Percentiles rank a stretch among this genome's conserved stretches.
Conservation (phyloP, 2,797 vertebrate genomes). For the Potorous gilbertii region DNA sequence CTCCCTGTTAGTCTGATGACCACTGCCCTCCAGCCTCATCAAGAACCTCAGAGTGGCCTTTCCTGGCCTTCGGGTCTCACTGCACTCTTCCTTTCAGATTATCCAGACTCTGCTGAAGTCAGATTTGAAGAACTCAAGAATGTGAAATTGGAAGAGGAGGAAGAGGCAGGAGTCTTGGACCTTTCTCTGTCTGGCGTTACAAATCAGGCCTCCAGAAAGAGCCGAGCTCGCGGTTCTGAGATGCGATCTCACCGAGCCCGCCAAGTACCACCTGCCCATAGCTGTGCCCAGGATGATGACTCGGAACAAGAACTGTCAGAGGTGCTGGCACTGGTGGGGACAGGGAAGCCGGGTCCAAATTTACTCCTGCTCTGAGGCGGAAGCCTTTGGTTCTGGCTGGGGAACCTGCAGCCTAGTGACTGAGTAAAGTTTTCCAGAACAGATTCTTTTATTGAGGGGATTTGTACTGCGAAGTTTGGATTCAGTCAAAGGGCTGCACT, state of each 20-base stretch:
- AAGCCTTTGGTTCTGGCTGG: neutral
- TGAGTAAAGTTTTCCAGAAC: too few species aligned
- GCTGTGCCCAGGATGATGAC: constrained; percentile 89
- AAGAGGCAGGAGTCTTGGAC: constrained; percentile 82
- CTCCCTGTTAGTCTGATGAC: neutral
- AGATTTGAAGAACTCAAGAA: constrained; percentile 87
- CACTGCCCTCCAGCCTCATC: neutral
- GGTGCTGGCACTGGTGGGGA: constrained; percentile 76
- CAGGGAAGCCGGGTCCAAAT: neutral
- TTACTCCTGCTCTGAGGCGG: neutral
- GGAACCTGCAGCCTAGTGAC: too few species aligned
- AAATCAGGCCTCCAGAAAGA: neutral
- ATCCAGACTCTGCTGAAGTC: constrained; percentile 77
- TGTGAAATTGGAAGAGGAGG: constrained; percentile 81
- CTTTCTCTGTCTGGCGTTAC: constrained; percentile 78
- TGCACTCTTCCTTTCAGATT: constrained; percentile 70
- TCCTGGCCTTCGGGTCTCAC: neutral
- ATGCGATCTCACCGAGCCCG: neutral
- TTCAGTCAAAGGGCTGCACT: too few species aligned
- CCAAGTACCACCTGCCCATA: constrained; percentile 89
- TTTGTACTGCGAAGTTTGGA: too few species aligned
- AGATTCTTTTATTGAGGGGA: too few species aligned
- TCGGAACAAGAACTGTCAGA: constrained; percentile 84
- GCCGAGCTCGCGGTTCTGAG: neutral
- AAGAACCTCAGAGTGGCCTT: neutral